Conservation (phyloP, 2,888 invertebrate genomes). For the Eupithecia vulgata region DNA sequence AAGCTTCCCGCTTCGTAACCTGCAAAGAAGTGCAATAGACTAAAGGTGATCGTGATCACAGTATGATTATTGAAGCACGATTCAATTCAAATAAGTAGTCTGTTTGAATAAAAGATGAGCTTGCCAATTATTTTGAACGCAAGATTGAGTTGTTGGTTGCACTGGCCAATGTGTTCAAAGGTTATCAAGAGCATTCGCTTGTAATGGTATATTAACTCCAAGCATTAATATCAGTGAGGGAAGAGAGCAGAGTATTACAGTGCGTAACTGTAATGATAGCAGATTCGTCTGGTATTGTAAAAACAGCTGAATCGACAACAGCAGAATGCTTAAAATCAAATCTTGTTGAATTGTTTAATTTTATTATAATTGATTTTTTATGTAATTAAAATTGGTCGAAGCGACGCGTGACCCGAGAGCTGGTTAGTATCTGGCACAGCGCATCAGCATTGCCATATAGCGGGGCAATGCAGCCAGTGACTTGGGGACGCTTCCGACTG, state of each 20-base stretch:
- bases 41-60: constrained; percentile 32
- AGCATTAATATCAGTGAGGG: neutral
- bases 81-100: constrained; percentile 30
- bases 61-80: constrained; percentile 45
- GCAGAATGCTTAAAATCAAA: neutral
- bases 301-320: too few species aligned
- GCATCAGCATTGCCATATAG: too few species aligned
- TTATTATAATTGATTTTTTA: neutral
- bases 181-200: neutral
- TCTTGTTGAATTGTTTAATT: neutral
- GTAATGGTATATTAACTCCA: neutral
- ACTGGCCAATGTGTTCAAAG: neutral
- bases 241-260: neutral
- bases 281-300: too few species aligned
- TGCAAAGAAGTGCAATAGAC: constrained; percentile 53
- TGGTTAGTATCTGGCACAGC: too few species aligned
- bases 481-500: too few species aligned
- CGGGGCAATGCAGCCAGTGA: too few species aligned
- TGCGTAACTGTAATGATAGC: neutral
- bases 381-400: too few species aligned
- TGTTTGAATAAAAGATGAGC: constrained; percentile 28
- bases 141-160: constrained; percentile 12
- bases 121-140: constrained; percentile 11
- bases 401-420: too few species aligned
- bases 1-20: constrained; percentile 66